Evolutionary conservation across 2,113 vertebrate species (phyloP).

Genomic region (Erythrocercus mccallii): DNA sequence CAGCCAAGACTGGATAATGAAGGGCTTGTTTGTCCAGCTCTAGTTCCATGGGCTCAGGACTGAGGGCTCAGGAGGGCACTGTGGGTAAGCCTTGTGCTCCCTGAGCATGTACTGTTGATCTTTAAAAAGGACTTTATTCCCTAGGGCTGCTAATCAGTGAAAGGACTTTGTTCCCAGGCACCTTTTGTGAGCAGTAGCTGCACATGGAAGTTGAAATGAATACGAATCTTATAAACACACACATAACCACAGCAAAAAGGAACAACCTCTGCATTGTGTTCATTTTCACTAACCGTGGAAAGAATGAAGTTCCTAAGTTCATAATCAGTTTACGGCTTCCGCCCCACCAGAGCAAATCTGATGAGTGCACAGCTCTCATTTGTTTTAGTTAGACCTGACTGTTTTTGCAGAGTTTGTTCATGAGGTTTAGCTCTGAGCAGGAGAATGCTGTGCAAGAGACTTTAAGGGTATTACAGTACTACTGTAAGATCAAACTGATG

Average conservation of each 20-base stretch:
- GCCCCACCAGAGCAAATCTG: not conserved
- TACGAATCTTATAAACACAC: constrained; percentile 1
- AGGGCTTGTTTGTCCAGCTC: not conserved
- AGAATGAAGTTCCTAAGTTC: constrained; percentile 32
- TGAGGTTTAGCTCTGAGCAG: not conserved
- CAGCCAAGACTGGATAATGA: not conserved
- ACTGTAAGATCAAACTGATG: not conserved
- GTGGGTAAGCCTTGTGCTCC: constrained; percentile 18
- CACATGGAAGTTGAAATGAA: constrained; percentile 34
- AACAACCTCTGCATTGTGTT: constrained; percentile 39
- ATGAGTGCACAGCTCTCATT: not conserved
- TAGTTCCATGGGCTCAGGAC: not conserved
- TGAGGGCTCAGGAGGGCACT: not conserved
- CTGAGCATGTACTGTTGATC: not conserved
- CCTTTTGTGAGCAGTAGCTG: constrained; percentile 18
- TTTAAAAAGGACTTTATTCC: constrained; percentile 52
- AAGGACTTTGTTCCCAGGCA: constrained; percentile 46
- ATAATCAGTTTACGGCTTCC: constrained; percentile 20
- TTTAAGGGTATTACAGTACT: not conserved
- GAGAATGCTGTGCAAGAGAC: not conserved
- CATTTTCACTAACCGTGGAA: not conserved
- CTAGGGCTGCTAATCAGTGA: constrained; percentile 34
- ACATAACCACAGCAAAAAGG: not conserved
- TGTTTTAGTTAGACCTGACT: not conserved
- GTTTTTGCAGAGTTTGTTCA: not conserved